phyloP scores from a whole-genome alignment of 35 echinoderm and acorn worm species.

The Nesometra sesokonis region DNA sequence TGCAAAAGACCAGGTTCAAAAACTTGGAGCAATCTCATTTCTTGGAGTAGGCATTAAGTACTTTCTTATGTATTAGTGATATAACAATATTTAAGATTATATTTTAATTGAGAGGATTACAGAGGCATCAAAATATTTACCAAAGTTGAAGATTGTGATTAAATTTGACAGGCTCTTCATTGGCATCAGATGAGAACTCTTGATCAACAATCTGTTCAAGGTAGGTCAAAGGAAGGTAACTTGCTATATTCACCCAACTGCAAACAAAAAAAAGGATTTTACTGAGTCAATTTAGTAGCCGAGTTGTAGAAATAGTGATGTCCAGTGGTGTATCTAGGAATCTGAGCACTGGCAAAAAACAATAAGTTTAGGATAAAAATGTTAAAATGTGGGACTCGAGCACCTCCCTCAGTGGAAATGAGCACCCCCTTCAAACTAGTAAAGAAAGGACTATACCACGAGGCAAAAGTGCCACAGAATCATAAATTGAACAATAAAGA shows the following conservation, averaged over 20 bases:
- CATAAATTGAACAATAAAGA: no score
- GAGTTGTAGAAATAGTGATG: no score
- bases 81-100: not conserved
- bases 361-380: not conserved
- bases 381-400: not conserved
- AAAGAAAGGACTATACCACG: not conserved
- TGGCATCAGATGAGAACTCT: constrained; percentile 50
- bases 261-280: not conserved
- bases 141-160: constrained; percentile 66
- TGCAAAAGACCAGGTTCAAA: no score
- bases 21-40: no score
- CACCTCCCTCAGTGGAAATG: not conserved
- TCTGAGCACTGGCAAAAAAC: not conserved
- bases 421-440: no score
- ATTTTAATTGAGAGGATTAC: not conserved
- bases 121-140: constrained; percentile 17
- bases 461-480: not conserved
- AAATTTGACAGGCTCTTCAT: constrained; percentile 72
- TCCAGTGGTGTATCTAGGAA: no score
- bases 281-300: no score
- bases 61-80: not conserved
- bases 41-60: not conserved
- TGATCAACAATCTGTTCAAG: constrained; percentile 35
- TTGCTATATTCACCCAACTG: constrained; percentile 53
- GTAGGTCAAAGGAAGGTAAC: constrained; percentile 55